Evolutionary conservation across 2,888 invertebrate species (phyloP).

Genomic region (Rotaria magnacalcarata): DNA sequence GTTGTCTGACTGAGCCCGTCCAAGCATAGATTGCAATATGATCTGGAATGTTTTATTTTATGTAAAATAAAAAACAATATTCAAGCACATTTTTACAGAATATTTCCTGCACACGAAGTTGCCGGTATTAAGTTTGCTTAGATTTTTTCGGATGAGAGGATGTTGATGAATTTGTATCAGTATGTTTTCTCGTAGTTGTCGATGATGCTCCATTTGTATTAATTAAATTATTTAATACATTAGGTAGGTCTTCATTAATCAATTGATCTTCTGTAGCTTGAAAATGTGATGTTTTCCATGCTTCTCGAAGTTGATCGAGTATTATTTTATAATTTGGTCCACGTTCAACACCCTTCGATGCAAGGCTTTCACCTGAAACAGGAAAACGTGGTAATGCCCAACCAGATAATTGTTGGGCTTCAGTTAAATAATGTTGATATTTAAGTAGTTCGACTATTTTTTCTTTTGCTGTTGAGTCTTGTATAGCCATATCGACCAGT

Average conservation of each 20-base stretch:
- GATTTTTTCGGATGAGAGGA: background rate
- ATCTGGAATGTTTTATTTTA: background rate
- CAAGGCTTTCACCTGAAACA: conserved; percentile 32
- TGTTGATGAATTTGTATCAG: background rate
- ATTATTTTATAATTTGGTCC: conserved; percentile 42
- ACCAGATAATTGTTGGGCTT: conserved; percentile 18
- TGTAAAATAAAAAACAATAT: background rate
- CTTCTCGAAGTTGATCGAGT: conserved; percentile 33
- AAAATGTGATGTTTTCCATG: conserved; percentile 39
- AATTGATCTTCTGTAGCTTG: background rate
- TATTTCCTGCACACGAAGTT: too few species aligned
- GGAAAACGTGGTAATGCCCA: conserved; percentile 43
- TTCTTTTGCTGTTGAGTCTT: conserved; percentile 39
- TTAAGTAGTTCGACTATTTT: conserved; percentile 40
- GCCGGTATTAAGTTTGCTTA: background rate
- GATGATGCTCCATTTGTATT: background rate
- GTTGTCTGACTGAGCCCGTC: too few species aligned
- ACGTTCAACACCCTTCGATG: conserved; percentile 29
- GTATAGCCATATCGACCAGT: conserved; percentile 28
- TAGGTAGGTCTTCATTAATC: background rate
- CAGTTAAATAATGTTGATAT: conserved; percentile 20
- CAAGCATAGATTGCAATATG: background rate
- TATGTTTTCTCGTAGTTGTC: background rate
- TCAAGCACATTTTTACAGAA: background rate
- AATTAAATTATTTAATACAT: background rate